Evolutionary conservation across 1,140 invertebrate genomes (phyloP).

Genomic region (Zaprionus gabonicus): DNA sequence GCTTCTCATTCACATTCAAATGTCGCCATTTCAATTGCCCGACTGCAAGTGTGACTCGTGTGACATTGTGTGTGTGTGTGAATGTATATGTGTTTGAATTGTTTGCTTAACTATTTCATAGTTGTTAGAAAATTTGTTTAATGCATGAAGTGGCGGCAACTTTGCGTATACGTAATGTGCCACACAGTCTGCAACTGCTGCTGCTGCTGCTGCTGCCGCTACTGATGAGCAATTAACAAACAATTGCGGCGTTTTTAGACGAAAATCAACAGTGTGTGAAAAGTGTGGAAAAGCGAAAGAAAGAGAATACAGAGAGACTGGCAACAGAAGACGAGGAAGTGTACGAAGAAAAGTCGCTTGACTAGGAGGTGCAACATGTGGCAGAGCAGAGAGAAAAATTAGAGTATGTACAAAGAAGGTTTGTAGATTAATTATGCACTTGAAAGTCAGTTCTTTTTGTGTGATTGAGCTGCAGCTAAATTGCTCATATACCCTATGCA

Average conservation of each 20-base stretch:
- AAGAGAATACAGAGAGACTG: constrained; percentile 6
- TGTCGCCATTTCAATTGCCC: constrained; percentile 63
- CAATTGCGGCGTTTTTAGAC: constrained; percentile 71
- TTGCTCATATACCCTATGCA: no score
- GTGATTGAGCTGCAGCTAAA: no score
- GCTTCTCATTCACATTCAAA: constrained; percentile 53
- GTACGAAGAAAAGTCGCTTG: not conserved
- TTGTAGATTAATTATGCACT: not conserved
- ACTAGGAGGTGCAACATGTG: not conserved
- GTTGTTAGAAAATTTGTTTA: constrained; percentile 75
- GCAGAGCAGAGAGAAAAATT: not conserved
- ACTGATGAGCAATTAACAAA: constrained; percentile 81
- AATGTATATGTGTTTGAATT: constrained; percentile 22
- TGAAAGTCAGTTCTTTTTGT: not conserved
- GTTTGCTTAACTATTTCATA: constrained; percentile 65
- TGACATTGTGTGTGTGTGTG: constrained; percentile 6
- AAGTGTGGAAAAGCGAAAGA: constrained; percentile 15
- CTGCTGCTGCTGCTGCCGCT: constrained; percentile 29
- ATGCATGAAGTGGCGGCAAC: constrained; percentile 74
- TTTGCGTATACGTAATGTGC: constrained; percentile 75
- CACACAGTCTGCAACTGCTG: constrained; percentile 49
- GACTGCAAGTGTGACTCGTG: constrained; percentile 1
- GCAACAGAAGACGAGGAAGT: constrained; percentile 14
- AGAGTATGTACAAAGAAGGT: not conserved
- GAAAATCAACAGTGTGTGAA: constrained; percentile 58